Evolutionary conservation across 92 coral and sea anemone genomes (phyloP).

Genomic region (Paramuricea clavata): DNA sequence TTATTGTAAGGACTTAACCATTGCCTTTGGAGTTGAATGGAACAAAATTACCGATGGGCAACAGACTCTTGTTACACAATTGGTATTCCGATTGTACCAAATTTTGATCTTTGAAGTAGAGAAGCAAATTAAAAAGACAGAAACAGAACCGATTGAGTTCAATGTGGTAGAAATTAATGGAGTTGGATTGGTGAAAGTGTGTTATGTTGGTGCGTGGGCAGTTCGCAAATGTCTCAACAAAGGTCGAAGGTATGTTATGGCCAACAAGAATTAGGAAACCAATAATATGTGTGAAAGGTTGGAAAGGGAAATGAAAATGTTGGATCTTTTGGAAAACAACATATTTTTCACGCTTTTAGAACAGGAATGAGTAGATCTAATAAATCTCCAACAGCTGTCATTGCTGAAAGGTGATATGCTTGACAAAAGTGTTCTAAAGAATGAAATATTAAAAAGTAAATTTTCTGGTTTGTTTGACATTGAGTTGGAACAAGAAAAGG

Average conservation of each 20-base stretch:
- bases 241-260: conserved; percentile 47
- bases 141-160: no score
- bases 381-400: conserved; percentile 26
- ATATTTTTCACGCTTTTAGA: conserved; percentile 52
- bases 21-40: no score
- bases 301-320: conserved; percentile 23
- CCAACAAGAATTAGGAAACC: conserved; percentile 40
- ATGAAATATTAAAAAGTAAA: neutral
- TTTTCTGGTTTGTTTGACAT: conserved; percentile 15
- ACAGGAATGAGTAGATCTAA: conserved; percentile 40
- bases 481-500: conserved; percentile 23
- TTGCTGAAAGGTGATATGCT: neutral
- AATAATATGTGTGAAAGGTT: conserved; percentile 33
- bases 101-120: no score
- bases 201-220: conserved; percentile 13
- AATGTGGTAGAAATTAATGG: no score
- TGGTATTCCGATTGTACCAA: no score
- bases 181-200: neutral
- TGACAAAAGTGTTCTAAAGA: neutral
- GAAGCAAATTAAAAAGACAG: no score
- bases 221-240: neutral
- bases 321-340: conserved; percentile 53
- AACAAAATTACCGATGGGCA: no score
- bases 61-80: no score
- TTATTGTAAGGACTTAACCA: no score